These are phyloP conservation scores for Emydoidea blandingii DNA, from an alignment of 2,797 vertebrate genomes.

Conservation along the genomic window DNA sequence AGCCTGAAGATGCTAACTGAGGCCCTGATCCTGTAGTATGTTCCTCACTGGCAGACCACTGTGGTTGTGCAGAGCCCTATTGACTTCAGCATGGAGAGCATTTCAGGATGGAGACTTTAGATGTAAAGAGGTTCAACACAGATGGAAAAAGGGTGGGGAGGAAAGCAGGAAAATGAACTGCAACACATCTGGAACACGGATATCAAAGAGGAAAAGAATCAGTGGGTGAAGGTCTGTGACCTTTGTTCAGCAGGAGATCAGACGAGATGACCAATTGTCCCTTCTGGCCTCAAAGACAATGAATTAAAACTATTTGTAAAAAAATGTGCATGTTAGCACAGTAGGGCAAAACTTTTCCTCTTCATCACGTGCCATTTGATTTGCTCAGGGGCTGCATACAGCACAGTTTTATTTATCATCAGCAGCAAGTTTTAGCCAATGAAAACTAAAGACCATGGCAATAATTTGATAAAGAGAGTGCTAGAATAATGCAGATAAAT, in stretches of 20 bases:
- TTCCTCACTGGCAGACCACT: not conserved
- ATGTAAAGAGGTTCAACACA: not conserved
- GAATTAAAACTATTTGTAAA: not conserved
- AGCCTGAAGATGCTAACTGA: not conserved
- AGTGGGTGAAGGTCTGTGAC: not conserved
- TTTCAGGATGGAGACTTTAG: not conserved
- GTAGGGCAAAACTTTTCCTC: not conserved
- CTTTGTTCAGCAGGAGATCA: not conserved
- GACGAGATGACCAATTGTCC: not conserved
- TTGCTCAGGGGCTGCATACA: not conserved
- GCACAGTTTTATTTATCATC: not conserved
- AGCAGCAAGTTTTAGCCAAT: not conserved
- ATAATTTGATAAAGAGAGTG: constrained; percentile 4
- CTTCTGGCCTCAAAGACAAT: no score
- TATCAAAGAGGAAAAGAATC: not conserved
- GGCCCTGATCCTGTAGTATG: not conserved
- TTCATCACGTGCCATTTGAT: not conserved
- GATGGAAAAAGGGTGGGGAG: not conserved
- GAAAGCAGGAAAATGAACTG: not conserved
- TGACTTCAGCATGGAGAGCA: not conserved
- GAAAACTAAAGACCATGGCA: not conserved
- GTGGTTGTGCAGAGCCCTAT: not conserved
- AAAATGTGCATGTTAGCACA: not conserved
- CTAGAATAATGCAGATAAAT: constrained; percentile 6
- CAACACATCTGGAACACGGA: not conserved